Conservation (phyloP, 1,140 invertebrate genomes). For the Drosophila serrata region DNA sequence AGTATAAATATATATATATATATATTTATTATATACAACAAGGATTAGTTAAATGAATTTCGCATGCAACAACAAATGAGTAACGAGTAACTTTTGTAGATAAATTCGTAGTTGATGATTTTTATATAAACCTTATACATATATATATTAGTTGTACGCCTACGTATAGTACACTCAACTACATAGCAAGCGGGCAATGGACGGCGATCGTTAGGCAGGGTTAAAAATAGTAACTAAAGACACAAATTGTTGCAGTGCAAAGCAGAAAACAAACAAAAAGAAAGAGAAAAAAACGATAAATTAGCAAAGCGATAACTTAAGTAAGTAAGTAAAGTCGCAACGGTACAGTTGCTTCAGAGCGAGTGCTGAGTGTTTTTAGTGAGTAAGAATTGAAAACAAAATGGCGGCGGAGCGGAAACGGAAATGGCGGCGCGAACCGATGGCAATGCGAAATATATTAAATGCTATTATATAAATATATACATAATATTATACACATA, state of each 20-base stretch:
- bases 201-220: slow-evolving; percentile 66
- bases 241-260: slow-evolving; percentile 84
- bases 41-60: slow-evolving; percentile 65
- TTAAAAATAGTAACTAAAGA: slow-evolving; percentile 81
- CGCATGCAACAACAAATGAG: slow-evolving; percentile 52
- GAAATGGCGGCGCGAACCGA: slow-evolving; percentile 42
- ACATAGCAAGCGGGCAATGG: slow-evolving; percentile 44
- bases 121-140: slow-evolving; percentile 72
- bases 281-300: slow-evolving; percentile 11
- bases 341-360: slow-evolving; percentile 6
- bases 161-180: slow-evolving; percentile 52
- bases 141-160: slow-evolving; percentile 52
- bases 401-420: slow-evolving; percentile 16
- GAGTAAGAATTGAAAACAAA: slow-evolving; percentile 21
- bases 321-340: slow-evolving; percentile 16
- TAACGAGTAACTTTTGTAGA: slow-evolving; percentile 75
- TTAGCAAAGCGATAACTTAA: slow-evolving; percentile 59
- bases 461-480: slow-evolving; percentile 66
- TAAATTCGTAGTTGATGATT: slow-evolving; percentile 81
- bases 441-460: slow-evolving; percentile 76
- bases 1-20: slow-evolving; percentile 29
- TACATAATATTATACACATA: slow-evolving; percentile 73
- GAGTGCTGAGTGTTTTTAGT: slow-evolving; percentile 44
- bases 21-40: slow-evolving; percentile 67
- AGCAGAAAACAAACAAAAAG: slow-evolving; percentile 52